Conservation (phyloP, 64 coral and sea anemone species). For the Porites australiensis region DNA sequence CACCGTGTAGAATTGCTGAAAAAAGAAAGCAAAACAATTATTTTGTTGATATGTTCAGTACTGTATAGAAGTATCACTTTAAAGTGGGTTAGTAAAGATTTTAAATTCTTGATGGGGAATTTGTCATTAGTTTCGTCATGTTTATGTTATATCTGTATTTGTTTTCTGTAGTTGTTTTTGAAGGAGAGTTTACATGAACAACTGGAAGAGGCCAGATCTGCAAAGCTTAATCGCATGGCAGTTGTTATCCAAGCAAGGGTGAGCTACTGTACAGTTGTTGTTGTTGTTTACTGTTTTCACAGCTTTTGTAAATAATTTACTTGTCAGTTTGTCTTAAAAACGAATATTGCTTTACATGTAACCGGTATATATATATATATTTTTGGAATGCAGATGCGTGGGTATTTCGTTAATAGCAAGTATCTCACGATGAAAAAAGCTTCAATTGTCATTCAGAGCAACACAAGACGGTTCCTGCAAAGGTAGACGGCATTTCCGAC, state of each 20-base stretch:
- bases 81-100: too few species aligned
- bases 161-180: slow-evolving; percentile 43
- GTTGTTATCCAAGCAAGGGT: slow-evolving; percentile 82
- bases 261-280: neutral
- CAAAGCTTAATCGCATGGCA: slow-evolving; percentile 76
- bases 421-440: slow-evolving; percentile 91
- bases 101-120: neutral
- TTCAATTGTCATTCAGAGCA: slow-evolving; percentile 81
- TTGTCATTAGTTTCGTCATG: neutral
- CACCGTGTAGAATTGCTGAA: too few species aligned
- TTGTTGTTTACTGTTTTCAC: too few species aligned
- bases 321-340: too few species aligned
- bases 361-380: neutral
- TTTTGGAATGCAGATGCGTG: slow-evolving; percentile 63
- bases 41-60: too few species aligned
- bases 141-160: neutral
- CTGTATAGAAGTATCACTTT: too few species aligned
- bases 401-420: slow-evolving; percentile 57
- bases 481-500: slow-evolving; percentile 55
- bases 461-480: slow-evolving; percentile 75
- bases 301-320: too few species aligned
- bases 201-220: slow-evolving; percentile 70
- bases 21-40: too few species aligned
- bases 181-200: slow-evolving; percentile 48
- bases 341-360: too few species aligned